Conservation (phyloP, 1,140 invertebrate genomes). For the Lepidurus packardi region DNA sequence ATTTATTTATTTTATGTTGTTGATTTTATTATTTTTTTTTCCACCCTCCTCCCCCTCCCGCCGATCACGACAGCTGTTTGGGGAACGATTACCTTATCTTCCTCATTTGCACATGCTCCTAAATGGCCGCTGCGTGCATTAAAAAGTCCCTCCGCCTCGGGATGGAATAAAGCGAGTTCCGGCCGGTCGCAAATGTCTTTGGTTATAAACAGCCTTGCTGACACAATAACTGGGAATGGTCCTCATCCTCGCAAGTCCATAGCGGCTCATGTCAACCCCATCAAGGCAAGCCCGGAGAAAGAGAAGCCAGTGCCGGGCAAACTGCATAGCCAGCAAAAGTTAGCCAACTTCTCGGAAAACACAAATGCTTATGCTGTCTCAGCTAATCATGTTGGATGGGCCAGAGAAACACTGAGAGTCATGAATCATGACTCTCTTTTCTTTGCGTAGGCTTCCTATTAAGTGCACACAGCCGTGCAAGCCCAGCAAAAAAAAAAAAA, state of each 20-base stretch:
- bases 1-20: not conserved
- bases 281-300: not conserved
- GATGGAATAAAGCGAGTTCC: not conserved
- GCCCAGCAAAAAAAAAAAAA: not conserved
- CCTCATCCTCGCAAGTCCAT: not conserved
- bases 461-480: not conserved
- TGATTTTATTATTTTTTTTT: not conserved
- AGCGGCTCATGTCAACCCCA: not conserved
- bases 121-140: too few relatives aligned
- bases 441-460: slow-evolving; percentile 1
- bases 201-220: not conserved
- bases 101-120: too few relatives aligned
- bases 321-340: not conserved
- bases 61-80: too few relatives aligned
- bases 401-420: not conserved
- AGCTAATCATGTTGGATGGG: slow-evolving; percentile 18
- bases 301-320: not conserved
- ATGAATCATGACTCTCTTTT: not conserved
- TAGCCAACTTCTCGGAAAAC: not conserved
- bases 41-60: not conserved
- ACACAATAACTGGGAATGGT: not conserved
- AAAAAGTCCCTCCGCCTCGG: too few relatives aligned
- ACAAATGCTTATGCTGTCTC: slow-evolving; percentile 11
- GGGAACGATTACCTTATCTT: too few relatives aligned
- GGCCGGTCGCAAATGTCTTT: not conserved